Conservation (phyloP, 92 coral and sea anemone genomes). For the Parazoanthus darwini region DNA sequence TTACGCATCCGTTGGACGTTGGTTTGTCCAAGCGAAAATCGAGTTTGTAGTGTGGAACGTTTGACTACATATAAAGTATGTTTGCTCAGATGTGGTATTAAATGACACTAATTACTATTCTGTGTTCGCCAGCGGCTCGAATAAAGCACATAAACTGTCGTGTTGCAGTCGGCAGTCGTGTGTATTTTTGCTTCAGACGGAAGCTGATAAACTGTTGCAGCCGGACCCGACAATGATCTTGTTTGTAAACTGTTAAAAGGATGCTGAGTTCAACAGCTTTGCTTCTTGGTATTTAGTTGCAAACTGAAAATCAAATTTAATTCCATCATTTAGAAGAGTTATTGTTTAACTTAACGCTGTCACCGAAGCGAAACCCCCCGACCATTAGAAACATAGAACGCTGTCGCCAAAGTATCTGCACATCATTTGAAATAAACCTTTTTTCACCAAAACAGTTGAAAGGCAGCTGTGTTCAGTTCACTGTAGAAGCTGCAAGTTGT, state of each 20-base stretch:
- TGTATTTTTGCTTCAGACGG: not conserved
- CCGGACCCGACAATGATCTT: not conserved
- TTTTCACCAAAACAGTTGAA: not conserved
- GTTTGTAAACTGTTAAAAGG: not conserved
- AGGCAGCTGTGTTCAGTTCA: not conserved
- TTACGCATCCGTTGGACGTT: not conserved
- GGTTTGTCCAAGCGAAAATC: not conserved
- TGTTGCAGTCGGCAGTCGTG: conserved; percentile 1
- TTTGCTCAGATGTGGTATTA: conserved; percentile 8
- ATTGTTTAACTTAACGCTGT: conserved; percentile 12
- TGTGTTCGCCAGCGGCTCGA: conserved; percentile 19
- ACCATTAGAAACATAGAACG: not conserved
- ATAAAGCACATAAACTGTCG: not conserved
- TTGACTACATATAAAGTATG: not conserved
- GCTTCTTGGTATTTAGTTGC: not conserved
- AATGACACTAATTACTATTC: not conserved
- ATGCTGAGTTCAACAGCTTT: conserved; percentile 6
- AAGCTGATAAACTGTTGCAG: not conserved
- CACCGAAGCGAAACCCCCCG: conserved; percentile 26
- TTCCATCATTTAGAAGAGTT: conserved; percentile 31
- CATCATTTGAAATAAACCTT: not conserved
- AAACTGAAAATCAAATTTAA: conserved; percentile 23
- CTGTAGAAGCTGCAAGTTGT: not conserved
- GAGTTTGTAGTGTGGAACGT: not conserved
- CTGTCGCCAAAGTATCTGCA: not conserved